Percentiles rank a stretch among this genome's conserved stretches.
phyloP scores from a whole-genome alignment of 2,113 vertebrate genomes.

The Syrrhaptes paradoxus region DNA sequence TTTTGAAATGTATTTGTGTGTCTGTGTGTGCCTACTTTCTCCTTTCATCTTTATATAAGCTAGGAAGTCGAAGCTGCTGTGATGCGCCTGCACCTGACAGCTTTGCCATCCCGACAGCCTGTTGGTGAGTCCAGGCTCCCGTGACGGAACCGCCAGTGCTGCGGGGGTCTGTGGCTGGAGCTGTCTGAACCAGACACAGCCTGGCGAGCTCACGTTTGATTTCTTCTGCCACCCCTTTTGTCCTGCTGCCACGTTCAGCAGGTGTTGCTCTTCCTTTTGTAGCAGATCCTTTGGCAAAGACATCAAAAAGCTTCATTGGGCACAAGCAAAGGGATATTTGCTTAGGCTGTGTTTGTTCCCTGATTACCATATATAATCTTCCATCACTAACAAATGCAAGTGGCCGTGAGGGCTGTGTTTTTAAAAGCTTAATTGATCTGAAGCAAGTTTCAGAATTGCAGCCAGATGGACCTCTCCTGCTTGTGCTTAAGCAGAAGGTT shows the following conservation, averaged over 20 bases:
- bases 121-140: not conserved
- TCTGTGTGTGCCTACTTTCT: not conserved
- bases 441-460: not conserved
- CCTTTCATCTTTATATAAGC: constrained; percentile 20
- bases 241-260: not conserved
- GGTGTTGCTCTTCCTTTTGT: not conserved
- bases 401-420: not conserved
- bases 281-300: not conserved
- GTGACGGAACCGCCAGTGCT: not conserved
- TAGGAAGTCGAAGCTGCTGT: not conserved
- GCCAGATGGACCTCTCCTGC: not conserved
- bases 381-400: not conserved
- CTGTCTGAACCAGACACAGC: not conserved
- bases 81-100: constrained; percentile 25
- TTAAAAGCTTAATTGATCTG: not conserved
- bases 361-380: not conserved
- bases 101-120: not conserved
- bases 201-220: not conserved
- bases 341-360: not conserved
- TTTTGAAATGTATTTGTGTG: constrained; percentile 4
- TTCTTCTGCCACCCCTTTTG: not conserved
- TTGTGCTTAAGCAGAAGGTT: not conserved
- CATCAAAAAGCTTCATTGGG: not conserved
- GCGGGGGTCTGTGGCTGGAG: not conserved
- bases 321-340: not conserved